A percentile compares a stretch with the other conserved stretches of the same genome.
These are phyloP conservation scores for Nineta flava DNA, from an alignment of 2,888 invertebrate species.

Conservation along the genomic window DNA sequence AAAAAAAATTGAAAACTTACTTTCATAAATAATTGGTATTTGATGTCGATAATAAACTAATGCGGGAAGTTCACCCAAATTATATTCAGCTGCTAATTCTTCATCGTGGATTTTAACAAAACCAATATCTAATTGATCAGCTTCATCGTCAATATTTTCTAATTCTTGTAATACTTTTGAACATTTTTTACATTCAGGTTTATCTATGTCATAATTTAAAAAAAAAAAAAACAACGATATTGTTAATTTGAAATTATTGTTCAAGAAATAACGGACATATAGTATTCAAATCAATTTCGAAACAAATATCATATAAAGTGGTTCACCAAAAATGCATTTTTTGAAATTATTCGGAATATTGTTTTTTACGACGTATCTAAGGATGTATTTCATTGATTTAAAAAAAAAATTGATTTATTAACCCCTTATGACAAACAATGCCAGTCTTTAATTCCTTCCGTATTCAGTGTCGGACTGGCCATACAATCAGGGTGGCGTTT, in stretches of 20 bases:
- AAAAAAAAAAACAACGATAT: too few species aligned
- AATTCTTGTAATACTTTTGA: slow-evolving; percentile 78
- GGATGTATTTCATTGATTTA: too few species aligned
- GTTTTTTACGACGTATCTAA: too few species aligned
- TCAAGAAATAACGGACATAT: too few species aligned
- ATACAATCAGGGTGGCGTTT: too few species aligned
- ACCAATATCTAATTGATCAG: slow-evolving; percentile 84
- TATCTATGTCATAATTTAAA: slow-evolving; percentile 42
- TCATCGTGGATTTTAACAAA: slow-evolving; percentile 91
- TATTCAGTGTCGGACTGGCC: too few species aligned
- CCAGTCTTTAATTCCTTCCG: too few species aligned
- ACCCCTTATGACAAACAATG: too few species aligned
- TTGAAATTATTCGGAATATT: too few species aligned
- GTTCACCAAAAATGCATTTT: too few species aligned
- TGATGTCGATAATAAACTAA: slow-evolving; percentile 88
- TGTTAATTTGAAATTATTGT: background rate
- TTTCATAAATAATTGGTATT: slow-evolving; percentile 88
- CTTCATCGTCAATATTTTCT: slow-evolving; percentile 90
- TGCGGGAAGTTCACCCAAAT: slow-evolving; percentile 72
- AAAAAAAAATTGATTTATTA: too few species aligned
- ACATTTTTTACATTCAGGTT: slow-evolving; percentile 84
- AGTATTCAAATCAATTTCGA: background rate
- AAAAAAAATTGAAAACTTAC: slow-evolving; percentile 30
- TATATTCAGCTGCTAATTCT: slow-evolving; percentile 81
- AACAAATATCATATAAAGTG: background rate